phyloP scores from a whole-genome alignment of 1,140 invertebrate species.

The Drosophila ironensis region DNA sequence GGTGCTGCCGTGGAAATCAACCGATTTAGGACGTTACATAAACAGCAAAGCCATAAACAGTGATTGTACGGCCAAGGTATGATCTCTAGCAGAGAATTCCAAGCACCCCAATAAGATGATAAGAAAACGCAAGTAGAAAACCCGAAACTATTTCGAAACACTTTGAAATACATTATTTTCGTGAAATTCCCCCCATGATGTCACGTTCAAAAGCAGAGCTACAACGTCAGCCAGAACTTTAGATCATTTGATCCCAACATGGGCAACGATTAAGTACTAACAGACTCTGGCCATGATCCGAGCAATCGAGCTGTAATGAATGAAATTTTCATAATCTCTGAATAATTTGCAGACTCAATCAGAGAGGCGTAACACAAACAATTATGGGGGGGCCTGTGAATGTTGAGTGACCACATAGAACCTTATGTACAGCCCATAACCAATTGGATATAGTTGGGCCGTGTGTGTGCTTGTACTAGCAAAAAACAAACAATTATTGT shows the following conservation, averaged over 20 bases:
- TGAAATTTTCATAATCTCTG: background rate
- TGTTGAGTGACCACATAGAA: slow-evolving; percentile 21
- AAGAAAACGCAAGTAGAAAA: no score
- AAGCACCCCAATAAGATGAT: no score
- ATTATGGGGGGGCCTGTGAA: slow-evolving; percentile 57
- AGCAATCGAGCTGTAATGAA: slow-evolving; percentile 13
- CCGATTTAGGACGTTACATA: no score
- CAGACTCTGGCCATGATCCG: background rate
- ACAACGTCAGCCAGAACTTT: slow-evolving; percentile 3
- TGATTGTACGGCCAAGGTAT: no score
- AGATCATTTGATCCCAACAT: slow-evolving; percentile 17
- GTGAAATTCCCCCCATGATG: slow-evolving; percentile 16
- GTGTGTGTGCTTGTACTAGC: slow-evolving; percentile 24
- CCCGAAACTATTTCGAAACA: no score
- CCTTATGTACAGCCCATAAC: no score
- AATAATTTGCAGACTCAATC: slow-evolving; percentile 5
- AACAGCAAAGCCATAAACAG: no score
- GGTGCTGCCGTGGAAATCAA: background rate
- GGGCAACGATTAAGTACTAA: slow-evolving; percentile 8
- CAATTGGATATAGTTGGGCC: background rate
- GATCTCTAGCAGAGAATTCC: no score
- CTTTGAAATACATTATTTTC: no score
- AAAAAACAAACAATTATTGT: slow-evolving; percentile 40
- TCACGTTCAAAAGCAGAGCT: background rate
- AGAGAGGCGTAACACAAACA: slow-evolving; percentile 69